Conservation (phyloP, 2,888 invertebrate species). For the Caenorhabditis uteleia region DNA sequence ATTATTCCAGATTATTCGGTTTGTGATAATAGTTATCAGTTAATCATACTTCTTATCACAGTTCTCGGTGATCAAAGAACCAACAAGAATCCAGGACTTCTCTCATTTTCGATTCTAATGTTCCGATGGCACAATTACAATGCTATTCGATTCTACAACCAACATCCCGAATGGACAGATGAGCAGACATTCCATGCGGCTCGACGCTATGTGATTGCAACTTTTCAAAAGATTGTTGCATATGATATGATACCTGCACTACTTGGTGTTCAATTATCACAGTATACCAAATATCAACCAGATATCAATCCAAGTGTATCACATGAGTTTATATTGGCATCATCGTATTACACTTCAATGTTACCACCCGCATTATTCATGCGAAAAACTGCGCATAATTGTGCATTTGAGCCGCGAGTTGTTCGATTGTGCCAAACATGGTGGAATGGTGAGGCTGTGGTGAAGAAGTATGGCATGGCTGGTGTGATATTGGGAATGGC, state of each 20-base stretch:
- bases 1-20: conserved; percentile 89
- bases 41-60: conserved; percentile 70
- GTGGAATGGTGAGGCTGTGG: conserved; percentile 89
- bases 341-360: conserved; percentile 92
- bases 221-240: conserved; percentile 88
- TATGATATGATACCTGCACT: conserved; percentile 96
- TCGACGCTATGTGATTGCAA: conserved; percentile 87
- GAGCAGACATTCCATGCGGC: conserved; percentile 92
- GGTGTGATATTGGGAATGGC: conserved; percentile 91
- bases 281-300: conserved; percentile 81
- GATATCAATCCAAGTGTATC: conserved; percentile 86
- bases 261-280: conserved; percentile 75
- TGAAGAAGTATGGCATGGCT: conserved; percentile 77
- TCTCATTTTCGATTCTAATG: conserved; percentile 89
- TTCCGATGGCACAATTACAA: conserved; percentile 94
- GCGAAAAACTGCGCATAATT: conserved; percentile 53
- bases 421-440: conserved; percentile 93
- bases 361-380: conserved; percentile 74
- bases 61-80: conserved; percentile 93
- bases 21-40: conserved; percentile 51
- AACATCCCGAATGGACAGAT: conserved; percentile 87
- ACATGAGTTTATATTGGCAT: conserved; percentile 80
- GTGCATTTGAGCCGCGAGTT: conserved; percentile 77
- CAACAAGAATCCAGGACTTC: conserved; percentile 94
- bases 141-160: conserved; percentile 78